Base-by-base conservation (phyloP, 2,113 vertebrate species). In the Elachura formosa region DNA sequence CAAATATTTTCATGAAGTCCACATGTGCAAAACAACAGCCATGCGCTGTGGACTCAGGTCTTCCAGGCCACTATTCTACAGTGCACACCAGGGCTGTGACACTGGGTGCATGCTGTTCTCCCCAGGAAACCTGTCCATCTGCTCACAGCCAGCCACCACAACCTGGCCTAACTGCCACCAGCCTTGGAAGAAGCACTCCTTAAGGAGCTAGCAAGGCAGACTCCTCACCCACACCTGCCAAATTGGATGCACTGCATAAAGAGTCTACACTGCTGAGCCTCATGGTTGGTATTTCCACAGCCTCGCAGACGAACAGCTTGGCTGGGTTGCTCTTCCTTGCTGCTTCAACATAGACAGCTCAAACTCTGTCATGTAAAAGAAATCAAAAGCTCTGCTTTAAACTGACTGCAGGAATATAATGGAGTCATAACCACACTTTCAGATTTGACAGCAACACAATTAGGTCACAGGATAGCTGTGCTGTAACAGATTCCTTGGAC, bases 401-500 rank as follows among this genome's bases (percentile, higher is more conserved):
- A 58, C n/a, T 8, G 33, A 73, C 10, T 63, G 48, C 80, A 89
- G 77, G 79, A 85, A 89, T 58, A 94, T 24, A 55, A 40, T 13
- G 66, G 58, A 67, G 72, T 36, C 75, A 79, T 36, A 90, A 11
- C 18, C 28, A 5, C 12, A 15, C 69, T 41, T 69, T 36, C 0
- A 0, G 86, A 55, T 75, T 74, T 86, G 78, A 94, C 45, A 75
- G 89, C 76, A 75, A 58, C 1, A 0, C 51, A 75, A 89, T 75
- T 66, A 93, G 59, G 91, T 85, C 84, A 93, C 28, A 34, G 71
- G 62, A 82, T 74, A 93, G 68, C n/a, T 80, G 24, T 45, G 67
- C 69, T 93, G 19, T 87, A 96, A 87, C 46, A 84, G 91, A 74
- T 92, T 93, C 85, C 78, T 93, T 18, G 33, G 45, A 86, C 61